Evolutionary conservation across 2,113 vertebrate genomes (phyloP).

Genomic region (Otis tarda): DNA sequence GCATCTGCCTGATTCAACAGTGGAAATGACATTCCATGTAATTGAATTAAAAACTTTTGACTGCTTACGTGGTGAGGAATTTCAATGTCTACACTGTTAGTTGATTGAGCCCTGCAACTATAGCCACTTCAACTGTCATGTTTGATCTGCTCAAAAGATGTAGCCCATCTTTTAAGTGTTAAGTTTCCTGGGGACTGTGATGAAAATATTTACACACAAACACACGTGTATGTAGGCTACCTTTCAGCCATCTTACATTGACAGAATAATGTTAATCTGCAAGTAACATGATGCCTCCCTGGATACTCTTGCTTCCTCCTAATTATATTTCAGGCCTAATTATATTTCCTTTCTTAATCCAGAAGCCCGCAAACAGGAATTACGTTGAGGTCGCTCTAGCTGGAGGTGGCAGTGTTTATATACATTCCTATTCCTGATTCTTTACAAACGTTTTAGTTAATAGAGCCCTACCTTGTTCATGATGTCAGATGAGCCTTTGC

Average conservation of each 20-base stretch:
- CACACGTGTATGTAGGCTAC: rapidly evolving
- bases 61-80: neutral
- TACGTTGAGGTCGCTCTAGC: neutral
- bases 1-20: neutral
- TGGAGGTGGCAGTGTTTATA: neutral
- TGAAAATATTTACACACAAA: neutral
- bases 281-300: neutral
- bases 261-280: neutral
- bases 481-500: neutral
- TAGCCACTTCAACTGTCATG: neutral
- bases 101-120: neutral
- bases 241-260: neutral
- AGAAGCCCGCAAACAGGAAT: neutral
- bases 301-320: neutral
- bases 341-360: neutral
- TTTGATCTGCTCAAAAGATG: neutral
- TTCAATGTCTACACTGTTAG: neutral
- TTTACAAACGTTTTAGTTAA: neutral
- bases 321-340: neutral
- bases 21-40: neutral
- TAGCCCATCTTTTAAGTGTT: neutral
- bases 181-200: neutral
- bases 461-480: neutral
- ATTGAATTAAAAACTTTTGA: neutral
- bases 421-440: neutral